These are phyloP conservation scores for Actinostola sp. DNA, from an alignment of 92 coral and sea anemone genomes.

Conservation along the genomic window DNA sequence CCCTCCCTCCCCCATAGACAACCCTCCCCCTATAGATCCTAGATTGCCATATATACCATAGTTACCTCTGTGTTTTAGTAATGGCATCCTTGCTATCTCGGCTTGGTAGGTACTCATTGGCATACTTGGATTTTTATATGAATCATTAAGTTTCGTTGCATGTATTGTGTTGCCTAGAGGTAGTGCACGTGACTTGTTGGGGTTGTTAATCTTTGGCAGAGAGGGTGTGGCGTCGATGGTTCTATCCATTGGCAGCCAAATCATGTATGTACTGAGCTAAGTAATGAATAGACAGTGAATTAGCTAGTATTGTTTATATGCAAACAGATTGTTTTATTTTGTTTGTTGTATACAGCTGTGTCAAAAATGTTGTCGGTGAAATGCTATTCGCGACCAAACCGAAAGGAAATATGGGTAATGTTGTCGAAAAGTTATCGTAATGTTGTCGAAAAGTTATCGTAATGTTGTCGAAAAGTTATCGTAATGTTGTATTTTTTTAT, in stretches of 20 bases:
- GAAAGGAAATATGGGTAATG: too few relatives aligned
- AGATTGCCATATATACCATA: too few relatives aligned
- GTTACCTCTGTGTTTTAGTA: slow-evolving; percentile 59
- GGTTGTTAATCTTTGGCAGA: slow-evolving; percentile 42
- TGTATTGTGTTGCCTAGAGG: slow-evolving; percentile 18
- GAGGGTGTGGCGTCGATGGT: slow-evolving; percentile 40
- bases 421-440: too few relatives aligned
- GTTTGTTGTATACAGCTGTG: too few relatives aligned
- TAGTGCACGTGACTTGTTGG: slow-evolving; percentile 22
- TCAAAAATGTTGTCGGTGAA: too few relatives aligned
- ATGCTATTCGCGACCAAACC: too few relatives aligned
- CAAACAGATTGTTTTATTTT: too few relatives aligned
- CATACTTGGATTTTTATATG: slow-evolving; percentile 34
- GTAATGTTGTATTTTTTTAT: too few relatives aligned
- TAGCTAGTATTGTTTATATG: too few relatives aligned
- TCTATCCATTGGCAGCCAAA: slow-evolving; percentile 80
- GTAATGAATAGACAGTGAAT: background rate
- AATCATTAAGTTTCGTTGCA: background rate
- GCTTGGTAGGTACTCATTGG: slow-evolving; percentile 68
- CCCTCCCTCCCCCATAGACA: background rate
- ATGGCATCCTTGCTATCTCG: slow-evolving; percentile 62
- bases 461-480: too few relatives aligned
- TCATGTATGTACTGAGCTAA: slow-evolving; percentile 83
- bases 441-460: too few relatives aligned
- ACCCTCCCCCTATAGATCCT: background rate